Conservation (phyloP, 1,140 invertebrate genomes). For the Hyposmocoma kahamanoa region DNA sequence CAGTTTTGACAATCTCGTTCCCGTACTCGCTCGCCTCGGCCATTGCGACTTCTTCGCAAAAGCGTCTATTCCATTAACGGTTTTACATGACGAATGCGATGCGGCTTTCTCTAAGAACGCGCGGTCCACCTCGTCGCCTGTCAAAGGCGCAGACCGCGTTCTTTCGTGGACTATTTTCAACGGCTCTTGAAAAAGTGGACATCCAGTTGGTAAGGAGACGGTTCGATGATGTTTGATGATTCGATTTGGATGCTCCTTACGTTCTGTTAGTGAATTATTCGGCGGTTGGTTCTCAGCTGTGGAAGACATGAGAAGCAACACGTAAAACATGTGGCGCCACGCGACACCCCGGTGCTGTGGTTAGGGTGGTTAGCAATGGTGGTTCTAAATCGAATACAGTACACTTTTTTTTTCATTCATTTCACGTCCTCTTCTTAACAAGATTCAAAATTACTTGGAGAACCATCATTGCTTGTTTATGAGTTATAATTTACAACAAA, state of each 20-base stretch:
- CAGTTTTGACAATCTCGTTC: slow-evolving; percentile 46
- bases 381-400: too few species aligned
- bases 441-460: too few species aligned
- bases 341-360: slow-evolving; percentile 52
- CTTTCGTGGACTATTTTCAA: slow-evolving; percentile 74
- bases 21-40: slow-evolving; percentile 44
- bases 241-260: slow-evolving; percentile 32
- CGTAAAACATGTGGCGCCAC: slow-evolving; percentile 57
- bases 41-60: slow-evolving; percentile 42
- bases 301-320: slow-evolving; percentile 63
- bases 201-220: slow-evolving; percentile 49
- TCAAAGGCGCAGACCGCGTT: slow-evolving; percentile 79
- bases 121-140: slow-evolving; percentile 74
- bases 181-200: slow-evolving; percentile 42
- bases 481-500: too few species aligned
- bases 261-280: slow-evolving; percentile 62
- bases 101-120: slow-evolving; percentile 70
- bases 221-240: slow-evolving; percentile 52
- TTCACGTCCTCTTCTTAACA: too few species aligned
- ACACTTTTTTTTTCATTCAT: too few species aligned
- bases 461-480: too few species aligned
- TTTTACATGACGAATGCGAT: slow-evolving; percentile 46
- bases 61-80: slow-evolving; percentile 39
- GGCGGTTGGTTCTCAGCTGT: slow-evolving; percentile 55
- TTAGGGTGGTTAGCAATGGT: slow-evolving; percentile 32